Evolutionary conservation across 2,888 invertebrate genomes (phyloP).

Genomic region (Megalurothrips usitatus): DNA sequence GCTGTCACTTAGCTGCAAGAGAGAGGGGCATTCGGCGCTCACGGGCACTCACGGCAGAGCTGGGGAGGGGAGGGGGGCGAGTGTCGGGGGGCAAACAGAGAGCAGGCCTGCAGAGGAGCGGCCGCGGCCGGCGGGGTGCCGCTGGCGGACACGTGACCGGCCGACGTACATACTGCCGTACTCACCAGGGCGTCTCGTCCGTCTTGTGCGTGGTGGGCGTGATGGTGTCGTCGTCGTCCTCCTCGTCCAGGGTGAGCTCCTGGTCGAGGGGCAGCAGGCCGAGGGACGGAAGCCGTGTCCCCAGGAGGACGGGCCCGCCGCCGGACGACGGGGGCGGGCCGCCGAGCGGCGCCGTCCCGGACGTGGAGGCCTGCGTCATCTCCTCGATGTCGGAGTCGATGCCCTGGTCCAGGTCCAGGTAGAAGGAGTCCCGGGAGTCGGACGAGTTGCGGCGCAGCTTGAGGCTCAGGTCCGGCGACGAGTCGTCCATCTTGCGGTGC

Average conservation of each 20-base stretch:
- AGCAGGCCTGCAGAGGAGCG: too few species aligned
- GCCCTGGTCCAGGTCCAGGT: constrained; percentile 84
- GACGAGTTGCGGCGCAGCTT: constrained; percentile 79
- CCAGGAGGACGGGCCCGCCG: not conserved
- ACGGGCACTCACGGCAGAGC: not conserved
- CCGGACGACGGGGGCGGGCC: constrained; percentile 13
- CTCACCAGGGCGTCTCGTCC: constrained; percentile 24
- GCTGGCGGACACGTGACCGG: not conserved
- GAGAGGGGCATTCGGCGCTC: not conserved
- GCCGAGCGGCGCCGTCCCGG: constrained; percentile 36
- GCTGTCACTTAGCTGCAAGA: not conserved
- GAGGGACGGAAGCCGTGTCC: constrained; percentile 27
- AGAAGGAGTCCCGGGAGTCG: constrained; percentile 82
- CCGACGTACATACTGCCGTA: not conserved
- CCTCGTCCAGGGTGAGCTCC: constrained; percentile 28
- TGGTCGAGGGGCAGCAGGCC: constrained; percentile 28
- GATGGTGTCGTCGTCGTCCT: constrained; percentile 29
- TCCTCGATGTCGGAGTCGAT: constrained; percentile 87
- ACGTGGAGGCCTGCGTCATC: constrained; percentile 61
- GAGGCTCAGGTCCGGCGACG: constrained; percentile 80
- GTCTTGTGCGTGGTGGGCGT: constrained; percentile 23
- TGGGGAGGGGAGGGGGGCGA: not conserved
- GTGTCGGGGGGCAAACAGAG: not conserved
- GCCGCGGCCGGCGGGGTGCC: too few species aligned
- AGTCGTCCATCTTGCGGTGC: constrained; percentile 58